Percentiles rank a stretch among this genome's conserved stretches.
Conservation (phyloP, 1,140 invertebrate species). For the Chironomus striatipennis region DNA sequence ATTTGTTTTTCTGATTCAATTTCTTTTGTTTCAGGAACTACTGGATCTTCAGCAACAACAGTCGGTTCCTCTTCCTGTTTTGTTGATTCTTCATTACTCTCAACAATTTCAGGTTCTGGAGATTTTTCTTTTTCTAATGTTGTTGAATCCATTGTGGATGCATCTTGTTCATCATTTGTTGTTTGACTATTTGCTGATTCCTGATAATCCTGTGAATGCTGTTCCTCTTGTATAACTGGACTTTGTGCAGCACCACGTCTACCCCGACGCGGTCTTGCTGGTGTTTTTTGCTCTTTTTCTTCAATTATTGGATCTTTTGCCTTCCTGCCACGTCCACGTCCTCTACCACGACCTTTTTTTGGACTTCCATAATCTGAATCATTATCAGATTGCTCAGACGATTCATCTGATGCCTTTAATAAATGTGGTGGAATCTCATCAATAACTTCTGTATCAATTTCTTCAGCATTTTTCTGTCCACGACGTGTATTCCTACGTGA, state of each 20-base stretch:
- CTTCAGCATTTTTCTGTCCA: background rate
- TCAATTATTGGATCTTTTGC: background rate
- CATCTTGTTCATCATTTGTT: constrained; percentile 5
- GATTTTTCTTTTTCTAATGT: background rate
- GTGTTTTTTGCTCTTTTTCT: background rate
- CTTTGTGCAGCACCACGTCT: background rate
- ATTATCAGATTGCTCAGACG: constrained; percentile 16
- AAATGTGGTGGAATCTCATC: background rate
- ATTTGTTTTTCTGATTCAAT: background rate
- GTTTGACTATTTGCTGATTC: background rate
- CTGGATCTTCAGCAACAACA: background rate
- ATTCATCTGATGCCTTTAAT: background rate
- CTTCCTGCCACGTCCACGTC: background rate
- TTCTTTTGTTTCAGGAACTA: background rate
- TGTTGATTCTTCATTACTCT: background rate
- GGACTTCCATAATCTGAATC: constrained; percentile 18
- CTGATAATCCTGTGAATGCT: background rate
- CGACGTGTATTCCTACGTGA: background rate
- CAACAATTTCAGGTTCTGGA: background rate
- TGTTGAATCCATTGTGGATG: background rate
- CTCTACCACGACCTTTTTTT: background rate
- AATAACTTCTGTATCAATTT: background rate
- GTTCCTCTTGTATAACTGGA: background rate
- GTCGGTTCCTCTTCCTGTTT: background rate
- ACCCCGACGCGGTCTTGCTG: background rate